These are phyloP conservation scores for Heterocephalus glaber DNA, from an alignment of 2,113 vertebrate genomes.

Conservation along the genomic window DNA sequence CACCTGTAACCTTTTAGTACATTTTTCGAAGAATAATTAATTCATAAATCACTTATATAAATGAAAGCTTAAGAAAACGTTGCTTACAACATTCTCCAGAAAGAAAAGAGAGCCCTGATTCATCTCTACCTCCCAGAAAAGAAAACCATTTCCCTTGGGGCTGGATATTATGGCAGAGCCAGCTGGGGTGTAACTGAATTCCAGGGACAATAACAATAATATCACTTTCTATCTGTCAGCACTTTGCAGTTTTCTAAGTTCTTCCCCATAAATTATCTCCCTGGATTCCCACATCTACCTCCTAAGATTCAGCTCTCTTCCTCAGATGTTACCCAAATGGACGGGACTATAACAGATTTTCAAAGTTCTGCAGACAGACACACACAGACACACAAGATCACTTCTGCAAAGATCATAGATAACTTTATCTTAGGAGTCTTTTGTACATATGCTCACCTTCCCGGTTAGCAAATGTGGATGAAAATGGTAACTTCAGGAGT, in stretches of 20 bases:
- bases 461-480: background rate
- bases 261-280: background rate
- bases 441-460: background rate
- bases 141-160: background rate
- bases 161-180: background rate
- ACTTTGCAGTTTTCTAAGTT: background rate
- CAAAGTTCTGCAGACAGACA: background rate
- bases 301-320: background rate
- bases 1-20: background rate
- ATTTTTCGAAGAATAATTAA: slow-evolving; percentile 2
- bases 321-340: background rate
- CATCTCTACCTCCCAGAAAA: background rate
- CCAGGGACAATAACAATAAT: fast-evolving
- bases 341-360: background rate
- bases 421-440: background rate
- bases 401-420: background rate
- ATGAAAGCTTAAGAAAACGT: slow-evolving; percentile 31
- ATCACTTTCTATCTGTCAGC: background rate
- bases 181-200: background rate
- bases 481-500: background rate
- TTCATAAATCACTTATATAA: background rate
- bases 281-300: background rate
- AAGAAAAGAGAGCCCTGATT: background rate
- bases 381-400: background rate
- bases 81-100: background rate